Conservation (phyloP, 2,888 invertebrate species). For the Phortica okadai region DNA sequence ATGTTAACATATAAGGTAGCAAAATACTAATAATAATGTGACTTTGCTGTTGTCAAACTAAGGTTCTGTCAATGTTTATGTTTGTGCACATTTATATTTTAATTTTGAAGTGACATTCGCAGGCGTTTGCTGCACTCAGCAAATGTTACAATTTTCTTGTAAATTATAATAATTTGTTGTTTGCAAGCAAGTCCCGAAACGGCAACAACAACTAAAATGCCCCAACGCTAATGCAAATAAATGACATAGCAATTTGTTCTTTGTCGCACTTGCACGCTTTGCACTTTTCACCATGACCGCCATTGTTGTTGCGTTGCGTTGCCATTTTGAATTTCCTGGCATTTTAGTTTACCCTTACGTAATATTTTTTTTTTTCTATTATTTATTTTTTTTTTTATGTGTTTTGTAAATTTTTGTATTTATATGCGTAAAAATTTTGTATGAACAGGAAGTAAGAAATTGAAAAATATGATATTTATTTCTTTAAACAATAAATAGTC, state of each 20-base stretch:
- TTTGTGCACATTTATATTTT: background rate
- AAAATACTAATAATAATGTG: background rate
- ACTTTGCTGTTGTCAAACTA: background rate
- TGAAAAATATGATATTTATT: constrained; percentile 32
- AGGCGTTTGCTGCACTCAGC: too few species aligned
- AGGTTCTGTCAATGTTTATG: background rate
- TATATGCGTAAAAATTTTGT: background rate
- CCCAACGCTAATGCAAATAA: constrained; percentile 22
- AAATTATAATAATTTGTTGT: constrained; percentile 24
- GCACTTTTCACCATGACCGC: background rate
- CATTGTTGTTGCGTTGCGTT: background rate
- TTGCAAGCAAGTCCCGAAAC: background rate
- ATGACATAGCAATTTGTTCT: constrained; percentile 30
- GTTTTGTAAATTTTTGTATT: background rate
- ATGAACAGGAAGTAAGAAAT: constrained; percentile 27
- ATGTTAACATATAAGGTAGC: background rate
- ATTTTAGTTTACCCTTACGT: background rate
- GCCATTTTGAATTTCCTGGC: background rate
- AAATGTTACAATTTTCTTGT: constrained; percentile 8
- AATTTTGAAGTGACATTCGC: too few species aligned
- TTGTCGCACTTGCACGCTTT: constrained; percentile 7
- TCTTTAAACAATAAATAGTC: constrained; percentile 26
- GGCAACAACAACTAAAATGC: background rate
- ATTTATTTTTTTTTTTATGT: background rate
- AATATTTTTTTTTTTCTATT: background rate